Percentiles rank a stretch among this genome's conserved stretches.
Evolutionary conservation across 1,140 invertebrate species (phyloP).

Genomic region (Leptopilina boulardi): DNA sequence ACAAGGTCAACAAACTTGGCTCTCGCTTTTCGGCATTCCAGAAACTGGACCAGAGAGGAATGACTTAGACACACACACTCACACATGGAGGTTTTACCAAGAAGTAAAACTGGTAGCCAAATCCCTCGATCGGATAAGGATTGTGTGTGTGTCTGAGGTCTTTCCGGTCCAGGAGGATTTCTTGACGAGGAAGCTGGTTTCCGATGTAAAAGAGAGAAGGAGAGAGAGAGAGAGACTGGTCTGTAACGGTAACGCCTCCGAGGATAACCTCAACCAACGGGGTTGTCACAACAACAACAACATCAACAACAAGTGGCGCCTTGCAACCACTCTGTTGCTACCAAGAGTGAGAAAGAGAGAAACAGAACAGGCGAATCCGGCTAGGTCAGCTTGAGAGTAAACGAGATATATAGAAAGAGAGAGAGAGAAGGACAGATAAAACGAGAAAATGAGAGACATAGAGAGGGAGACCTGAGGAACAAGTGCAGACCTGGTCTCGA

Average conservation of each 20-base stretch:
- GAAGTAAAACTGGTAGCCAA: constrained; percentile 33
- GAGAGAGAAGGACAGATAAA: constrained; percentile 19
- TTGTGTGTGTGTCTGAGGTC: constrained; percentile 27
- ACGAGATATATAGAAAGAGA: neutral
- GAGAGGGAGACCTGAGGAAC: constrained; percentile 58
- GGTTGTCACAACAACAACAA: constrained; percentile 35
- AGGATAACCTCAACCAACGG: constrained; percentile 20
- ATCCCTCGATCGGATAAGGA: constrained; percentile 29
- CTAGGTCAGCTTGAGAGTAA: constrained; percentile 35
- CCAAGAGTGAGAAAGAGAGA: constrained; percentile 33
- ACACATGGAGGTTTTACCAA: neutral
- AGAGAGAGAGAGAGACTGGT: constrained; percentile 33
- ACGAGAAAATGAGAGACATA: constrained; percentile 33
- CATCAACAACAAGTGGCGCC: constrained; percentile 34
- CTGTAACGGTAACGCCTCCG: constrained; percentile 30
- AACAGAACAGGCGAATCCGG: constrained; percentile 31
- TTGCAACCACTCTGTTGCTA: constrained; percentile 32
- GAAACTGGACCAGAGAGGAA: constrained; percentile 17
- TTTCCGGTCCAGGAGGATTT: constrained; percentile 32
- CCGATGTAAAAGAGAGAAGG: no score
- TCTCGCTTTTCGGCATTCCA: constrained; percentile 3
- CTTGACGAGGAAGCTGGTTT: constrained; percentile 28
- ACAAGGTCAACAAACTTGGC: neutral
- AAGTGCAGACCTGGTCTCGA: constrained; percentile 66
- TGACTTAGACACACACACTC: neutral